Evolutionary conservation across 2,888 invertebrate species (phyloP).

Genomic region (Nymphalis c-album): DNA sequence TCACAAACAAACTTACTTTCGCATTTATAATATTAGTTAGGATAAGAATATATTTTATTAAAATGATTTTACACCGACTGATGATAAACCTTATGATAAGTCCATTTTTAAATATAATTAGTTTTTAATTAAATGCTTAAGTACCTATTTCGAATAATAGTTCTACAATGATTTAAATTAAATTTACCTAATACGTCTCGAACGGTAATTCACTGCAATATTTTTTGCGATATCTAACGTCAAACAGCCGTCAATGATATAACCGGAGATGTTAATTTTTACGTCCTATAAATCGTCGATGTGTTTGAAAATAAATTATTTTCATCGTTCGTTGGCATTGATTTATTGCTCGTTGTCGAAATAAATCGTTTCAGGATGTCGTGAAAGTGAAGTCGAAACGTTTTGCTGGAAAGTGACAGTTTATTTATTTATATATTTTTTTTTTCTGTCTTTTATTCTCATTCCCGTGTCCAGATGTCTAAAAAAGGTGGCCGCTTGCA

Average conservation of each 20-base stretch:
- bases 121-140: too few relatives aligned
- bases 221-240: not conserved
- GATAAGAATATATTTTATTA: too few relatives aligned
- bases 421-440: constrained; percentile 18
- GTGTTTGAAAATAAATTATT: constrained; percentile 59
- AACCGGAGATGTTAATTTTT: constrained; percentile 23
- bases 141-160: too few relatives aligned
- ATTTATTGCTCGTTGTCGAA: constrained; percentile 57
- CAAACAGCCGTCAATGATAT: not conserved
- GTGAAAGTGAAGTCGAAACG: constrained; percentile 38
- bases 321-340: constrained; percentile 55
- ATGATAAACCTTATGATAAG: too few relatives aligned
- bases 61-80: too few relatives aligned
- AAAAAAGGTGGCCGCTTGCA: not conserved
- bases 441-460: constrained; percentile 2
- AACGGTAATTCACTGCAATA: too few relatives aligned
- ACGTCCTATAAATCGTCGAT: constrained; percentile 52
- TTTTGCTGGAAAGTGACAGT: constrained; percentile 30
- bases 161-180: too few relatives aligned
- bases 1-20: too few relatives aligned
- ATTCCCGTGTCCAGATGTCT: not conserved
- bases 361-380: constrained; percentile 69
- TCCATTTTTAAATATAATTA: too few relatives aligned
- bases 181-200: too few relatives aligned
- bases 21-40: too few relatives aligned